These are phyloP conservation scores for Mythimna albipuncta DNA, from an alignment of 2,888 invertebrate species.

Conservation along the genomic window DNA sequence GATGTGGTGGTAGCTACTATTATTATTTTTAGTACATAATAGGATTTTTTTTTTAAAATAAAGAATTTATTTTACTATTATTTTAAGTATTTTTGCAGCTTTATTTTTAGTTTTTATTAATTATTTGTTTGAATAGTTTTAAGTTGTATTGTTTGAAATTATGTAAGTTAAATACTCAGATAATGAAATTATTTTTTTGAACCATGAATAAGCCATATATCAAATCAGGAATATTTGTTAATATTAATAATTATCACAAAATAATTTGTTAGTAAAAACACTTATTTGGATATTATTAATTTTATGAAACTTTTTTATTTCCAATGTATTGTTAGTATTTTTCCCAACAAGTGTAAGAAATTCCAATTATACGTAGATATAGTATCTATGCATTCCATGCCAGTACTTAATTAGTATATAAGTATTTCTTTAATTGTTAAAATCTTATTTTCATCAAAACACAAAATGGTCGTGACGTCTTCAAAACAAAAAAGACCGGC, in stretches of 20 bases:
- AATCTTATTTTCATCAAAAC: slow-evolving; percentile 5
- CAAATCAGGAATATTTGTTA: slow-evolving; percentile 32
- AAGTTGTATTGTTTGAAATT: slow-evolving; percentile 54
- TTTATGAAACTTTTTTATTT: not conserved
- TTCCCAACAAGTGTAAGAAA: slow-evolving; percentile 8
- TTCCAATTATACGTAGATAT: slow-evolving; percentile 50
- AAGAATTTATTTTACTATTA: slow-evolving; percentile 69
- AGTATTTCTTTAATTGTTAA: slow-evolving; percentile 25
- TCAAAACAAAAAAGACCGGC: not conserved
- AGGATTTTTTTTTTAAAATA: slow-evolving; percentile 61
- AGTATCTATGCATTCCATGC: slow-evolving; percentile 75
- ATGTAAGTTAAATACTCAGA: slow-evolving; percentile 64
- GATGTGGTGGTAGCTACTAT: slow-evolving; percentile 70
- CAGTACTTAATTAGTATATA: slow-evolving; percentile 84
- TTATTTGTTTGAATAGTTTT: slow-evolving; percentile 51
- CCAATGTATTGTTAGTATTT: slow-evolving; percentile 2
- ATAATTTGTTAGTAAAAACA: slow-evolving; percentile 16
- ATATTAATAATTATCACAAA: slow-evolving; percentile 5
- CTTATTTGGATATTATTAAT: not conserved
- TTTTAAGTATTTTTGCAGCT: slow-evolving; percentile 65
- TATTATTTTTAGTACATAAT: slow-evolving; percentile 65
- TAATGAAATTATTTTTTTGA: slow-evolving; percentile 55
- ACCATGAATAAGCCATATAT: slow-evolving; percentile 47
- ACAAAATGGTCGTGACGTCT: not conserved
- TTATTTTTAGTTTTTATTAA: slow-evolving; percentile 61